phyloP scores from a whole-genome alignment of 1,140 invertebrate genomes.

The Orchestia grillus region DNA sequence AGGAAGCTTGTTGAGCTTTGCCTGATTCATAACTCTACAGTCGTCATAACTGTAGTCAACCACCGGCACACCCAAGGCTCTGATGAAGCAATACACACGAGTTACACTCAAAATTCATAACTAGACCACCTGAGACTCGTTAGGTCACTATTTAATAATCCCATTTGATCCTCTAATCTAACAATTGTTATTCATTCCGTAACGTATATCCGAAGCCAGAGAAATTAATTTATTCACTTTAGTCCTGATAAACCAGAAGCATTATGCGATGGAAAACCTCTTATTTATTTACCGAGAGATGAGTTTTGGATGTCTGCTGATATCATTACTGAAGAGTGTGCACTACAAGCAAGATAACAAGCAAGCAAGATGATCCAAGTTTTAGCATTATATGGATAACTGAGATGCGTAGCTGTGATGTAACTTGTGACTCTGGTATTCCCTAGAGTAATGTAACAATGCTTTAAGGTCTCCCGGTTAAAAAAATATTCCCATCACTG shows the following conservation, averaged over 20 bases:
- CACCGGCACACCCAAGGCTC: constrained; percentile 67
- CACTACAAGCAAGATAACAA: no score
- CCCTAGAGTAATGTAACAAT: neutral
- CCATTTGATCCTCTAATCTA: neutral
- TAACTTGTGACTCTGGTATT: neutral
- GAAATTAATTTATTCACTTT: no score
- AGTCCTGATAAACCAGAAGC: no score
- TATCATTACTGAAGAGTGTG: no score
- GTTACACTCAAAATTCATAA: neutral
- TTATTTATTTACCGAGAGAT: no score
- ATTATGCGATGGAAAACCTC: no score
- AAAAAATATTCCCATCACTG: neutral
- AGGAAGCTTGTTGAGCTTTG: constrained; percentile 84
- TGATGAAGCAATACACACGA: constrained; percentile 52
- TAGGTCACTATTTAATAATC: neutral
- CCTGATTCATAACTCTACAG: constrained; percentile 85
- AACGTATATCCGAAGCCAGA: no score
- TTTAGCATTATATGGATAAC: no score
- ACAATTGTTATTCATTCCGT: no score
- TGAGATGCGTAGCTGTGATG: neutral
- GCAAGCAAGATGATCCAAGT: no score
- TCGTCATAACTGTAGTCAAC: constrained; percentile 82
- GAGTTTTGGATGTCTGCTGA: no score
- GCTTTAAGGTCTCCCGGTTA: neutral
- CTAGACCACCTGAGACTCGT: neutral